These are phyloP conservation scores for Hippocampus barbouri DNA, from an alignment of 2,113 vertebrate species.

Conservation along the genomic window DNA sequence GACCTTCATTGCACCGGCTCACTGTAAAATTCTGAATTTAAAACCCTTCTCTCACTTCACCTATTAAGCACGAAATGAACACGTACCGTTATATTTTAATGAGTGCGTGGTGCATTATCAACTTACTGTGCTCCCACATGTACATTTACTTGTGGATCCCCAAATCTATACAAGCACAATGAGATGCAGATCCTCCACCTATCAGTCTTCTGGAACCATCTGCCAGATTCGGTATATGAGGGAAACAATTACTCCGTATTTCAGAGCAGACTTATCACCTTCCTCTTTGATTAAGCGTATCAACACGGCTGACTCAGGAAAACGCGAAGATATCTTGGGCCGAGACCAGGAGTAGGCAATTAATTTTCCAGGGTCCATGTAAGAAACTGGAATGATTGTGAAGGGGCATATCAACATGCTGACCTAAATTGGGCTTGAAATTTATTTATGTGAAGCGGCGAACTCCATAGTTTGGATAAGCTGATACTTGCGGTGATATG, in stretches of 20 bases:
- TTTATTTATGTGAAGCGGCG: too few relatives aligned
- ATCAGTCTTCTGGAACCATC: neutral
- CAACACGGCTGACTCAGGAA: neutral
- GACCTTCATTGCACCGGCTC: neutral
- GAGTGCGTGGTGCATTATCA: neutral
- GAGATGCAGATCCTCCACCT: too few relatives aligned
- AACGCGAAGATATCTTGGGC: neutral
- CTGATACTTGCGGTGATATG: too few relatives aligned
- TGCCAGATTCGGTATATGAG: neutral
- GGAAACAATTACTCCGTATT: neutral
- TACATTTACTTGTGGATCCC: neutral
- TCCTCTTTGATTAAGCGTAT: neutral
- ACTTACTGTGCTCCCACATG: neutral
- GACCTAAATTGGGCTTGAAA: neutral
- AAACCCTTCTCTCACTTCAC: neutral
- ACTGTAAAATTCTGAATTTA: neutral
- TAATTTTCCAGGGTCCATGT: neutral
- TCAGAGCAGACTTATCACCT: neutral
- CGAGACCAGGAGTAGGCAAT: neutral
- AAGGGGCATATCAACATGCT: neutral
- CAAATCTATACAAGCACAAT: neutral
- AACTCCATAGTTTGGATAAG: too few relatives aligned
- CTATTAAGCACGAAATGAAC: neutral
- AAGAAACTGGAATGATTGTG: neutral
- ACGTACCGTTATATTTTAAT: neutral